Percentiles rank a stretch among this genome's conserved stretches.
These are phyloP conservation scores for Lepeophtheirus nordmannii DNA, from an alignment of 2,888 invertebrate genomes.

Conservation along the genomic window DNA sequence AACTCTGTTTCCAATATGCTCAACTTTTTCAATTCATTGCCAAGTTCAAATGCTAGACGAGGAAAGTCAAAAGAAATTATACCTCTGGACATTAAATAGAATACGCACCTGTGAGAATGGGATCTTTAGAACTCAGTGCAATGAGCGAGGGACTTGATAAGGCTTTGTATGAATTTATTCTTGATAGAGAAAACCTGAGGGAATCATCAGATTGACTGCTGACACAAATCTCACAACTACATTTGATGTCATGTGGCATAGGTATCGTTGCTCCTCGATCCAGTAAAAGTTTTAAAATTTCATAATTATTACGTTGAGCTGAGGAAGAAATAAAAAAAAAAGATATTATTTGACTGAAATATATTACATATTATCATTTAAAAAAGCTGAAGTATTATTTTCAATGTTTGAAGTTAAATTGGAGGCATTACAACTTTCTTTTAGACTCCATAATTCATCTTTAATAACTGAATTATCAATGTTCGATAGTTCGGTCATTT, in stretches of 20 bases:
- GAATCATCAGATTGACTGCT: constrained; percentile 48
- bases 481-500: background rate
- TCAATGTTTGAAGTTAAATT: no score
- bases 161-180: constrained; percentile 82
- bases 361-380: no score
- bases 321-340: constrained; percentile 47
- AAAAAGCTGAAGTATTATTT: no score
- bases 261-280: constrained; percentile 82
- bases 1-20: constrained; percentile 43
- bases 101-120: background rate
- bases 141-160: constrained; percentile 84
- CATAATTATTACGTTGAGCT: constrained; percentile 86
- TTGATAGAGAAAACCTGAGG: constrained; percentile 63
- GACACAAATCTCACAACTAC: constrained; percentile 72
- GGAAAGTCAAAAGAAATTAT: no score
- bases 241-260: constrained; percentile 71
- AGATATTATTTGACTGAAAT: no score
- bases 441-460: background rate
- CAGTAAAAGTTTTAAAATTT: constrained; percentile 78
- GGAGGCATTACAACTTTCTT: background rate
- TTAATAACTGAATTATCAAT: background rate
- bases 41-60: constrained; percentile 76
- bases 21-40: constrained; percentile 38
- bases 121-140: constrained; percentile 57
- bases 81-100: no score